Evolutionary conservation across 2,888 invertebrate genomes (phyloP), one percentile per base, ranked within the genome.

Genomic region (Glaucopsyche alexis): DNA sequence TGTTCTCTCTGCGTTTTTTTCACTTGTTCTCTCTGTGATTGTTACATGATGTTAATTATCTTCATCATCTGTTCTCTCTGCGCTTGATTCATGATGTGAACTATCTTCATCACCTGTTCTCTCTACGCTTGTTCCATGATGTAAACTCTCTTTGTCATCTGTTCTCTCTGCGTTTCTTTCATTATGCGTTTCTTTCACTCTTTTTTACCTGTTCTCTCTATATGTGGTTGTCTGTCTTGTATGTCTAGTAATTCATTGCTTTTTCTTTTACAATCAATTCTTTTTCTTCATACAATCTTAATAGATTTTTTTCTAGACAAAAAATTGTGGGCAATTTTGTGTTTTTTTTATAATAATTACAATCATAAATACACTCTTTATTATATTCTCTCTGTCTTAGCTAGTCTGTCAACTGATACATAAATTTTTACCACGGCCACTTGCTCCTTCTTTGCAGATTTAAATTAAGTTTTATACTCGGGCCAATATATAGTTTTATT

Each of bases 31-130:
- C 16, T 55, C 19, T 49, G 19, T 45, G 42, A 45, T 67, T 67
- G 67, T 69, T n/a, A 3, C 29, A 13, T 13, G 11, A 60, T 29
- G 29, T 60, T 29, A 60, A 60, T 29, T 60, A 11, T 60, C 60
- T 60, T 29, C 29, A 60, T 60, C 13, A 38, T 13, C 60, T 60
- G 60, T 60, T 60, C 60, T 60, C 29, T 60, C 19, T 49, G 19
- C 67, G 42, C 66, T 67, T 67, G 67, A 49, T n/a, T 4, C 29
- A 13, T 13, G 11, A 60, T 29, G 29, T 60, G 60, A 60, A 60
- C 60, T 60, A 11, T 60, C 60, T 60, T 29, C 29, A 60, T 60
- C 13, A 38, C 13, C 60, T 60, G 60, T 60, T 60, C 60, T 60
- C 29, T 60, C n/a, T n/a, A n/a, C n/a, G n/a, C n/a, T 55, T 55